Conservation (phyloP, 2,888 invertebrate species). For the Pharmacophagus antenor region DNA sequence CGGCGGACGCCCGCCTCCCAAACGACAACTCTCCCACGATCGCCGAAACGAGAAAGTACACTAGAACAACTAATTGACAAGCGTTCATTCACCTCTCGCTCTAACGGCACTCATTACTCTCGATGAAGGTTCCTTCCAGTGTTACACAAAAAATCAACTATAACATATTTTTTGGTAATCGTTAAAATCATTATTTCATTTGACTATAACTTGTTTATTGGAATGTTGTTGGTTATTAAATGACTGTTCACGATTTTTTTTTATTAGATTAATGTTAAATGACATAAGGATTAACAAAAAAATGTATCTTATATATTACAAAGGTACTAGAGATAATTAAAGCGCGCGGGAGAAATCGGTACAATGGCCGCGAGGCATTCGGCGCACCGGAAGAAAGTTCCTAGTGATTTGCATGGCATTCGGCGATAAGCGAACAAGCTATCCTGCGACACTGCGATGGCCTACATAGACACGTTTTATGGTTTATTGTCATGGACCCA, state of each 20-base stretch:
- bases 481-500: constrained; percentile 74
- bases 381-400: constrained; percentile 75
- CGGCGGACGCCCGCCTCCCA: constrained; percentile 29
- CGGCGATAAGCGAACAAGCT: constrained; percentile 42
- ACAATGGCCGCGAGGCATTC: constrained; percentile 58
- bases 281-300: neutral
- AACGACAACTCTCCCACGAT: constrained; percentile 29
- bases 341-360: constrained; percentile 67
- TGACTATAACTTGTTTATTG: neutral
- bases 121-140: neutral
- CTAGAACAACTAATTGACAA: constrained; percentile 25
- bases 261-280: neutral
- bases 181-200: neutral
- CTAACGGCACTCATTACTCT: neutral
- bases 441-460: constrained; percentile 60
- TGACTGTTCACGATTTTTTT: neutral
- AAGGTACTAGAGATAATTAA: constrained; percentile 33
- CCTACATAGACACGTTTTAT: constrained; percentile 72
- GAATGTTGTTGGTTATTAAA: neutral
- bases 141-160: neutral
- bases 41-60: constrained; percentile 29
- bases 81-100: constrained; percentile 24
- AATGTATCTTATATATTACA: neutral
- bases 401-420: constrained; percentile 72
- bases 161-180: neutral